These are phyloP conservation scores for Mionectes macconnelli DNA, from an alignment of 2,113 vertebrate species.

Conservation along the genomic window DNA sequence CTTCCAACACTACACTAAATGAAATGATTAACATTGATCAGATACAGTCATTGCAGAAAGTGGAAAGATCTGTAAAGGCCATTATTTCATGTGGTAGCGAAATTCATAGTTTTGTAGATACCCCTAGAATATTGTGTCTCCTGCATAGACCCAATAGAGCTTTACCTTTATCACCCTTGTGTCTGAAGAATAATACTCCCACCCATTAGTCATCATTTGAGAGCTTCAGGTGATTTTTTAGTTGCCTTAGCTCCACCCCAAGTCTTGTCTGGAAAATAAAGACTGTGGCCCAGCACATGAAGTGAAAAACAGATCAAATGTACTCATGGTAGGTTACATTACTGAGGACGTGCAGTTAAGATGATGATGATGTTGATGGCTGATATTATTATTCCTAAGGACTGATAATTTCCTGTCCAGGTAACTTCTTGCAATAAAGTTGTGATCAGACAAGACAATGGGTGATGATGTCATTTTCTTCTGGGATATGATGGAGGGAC, in stretches of 20 bases:
- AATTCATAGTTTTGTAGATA: neutral
- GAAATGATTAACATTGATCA: slow-evolving; percentile 33
- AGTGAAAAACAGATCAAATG: neutral
- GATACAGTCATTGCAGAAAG: neutral
- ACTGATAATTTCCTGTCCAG: neutral
- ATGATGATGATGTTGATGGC: neutral
- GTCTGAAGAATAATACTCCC: neutral
- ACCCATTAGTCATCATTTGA: neutral
- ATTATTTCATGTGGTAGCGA: neutral
- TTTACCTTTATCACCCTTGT: neutral
- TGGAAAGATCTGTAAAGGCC: slow-evolving; percentile 1
- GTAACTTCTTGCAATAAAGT: neutral
- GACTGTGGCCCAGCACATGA: neutral
- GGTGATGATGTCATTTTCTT: neutral
- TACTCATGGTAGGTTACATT: neutral
- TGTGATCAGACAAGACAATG: neutral
- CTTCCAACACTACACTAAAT: slow-evolving; percentile 32
- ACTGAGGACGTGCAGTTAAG: neutral
- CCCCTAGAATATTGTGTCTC: neutral
- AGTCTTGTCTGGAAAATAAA: neutral
- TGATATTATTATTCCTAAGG: neutral
- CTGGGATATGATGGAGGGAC: neutral
- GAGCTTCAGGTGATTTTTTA: neutral
- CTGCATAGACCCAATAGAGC: neutral
- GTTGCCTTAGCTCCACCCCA: neutral